Evolutionary conservation across 2,797 vertebrate species (phyloP).

Genomic region (Anguilla pacifica): DNA sequence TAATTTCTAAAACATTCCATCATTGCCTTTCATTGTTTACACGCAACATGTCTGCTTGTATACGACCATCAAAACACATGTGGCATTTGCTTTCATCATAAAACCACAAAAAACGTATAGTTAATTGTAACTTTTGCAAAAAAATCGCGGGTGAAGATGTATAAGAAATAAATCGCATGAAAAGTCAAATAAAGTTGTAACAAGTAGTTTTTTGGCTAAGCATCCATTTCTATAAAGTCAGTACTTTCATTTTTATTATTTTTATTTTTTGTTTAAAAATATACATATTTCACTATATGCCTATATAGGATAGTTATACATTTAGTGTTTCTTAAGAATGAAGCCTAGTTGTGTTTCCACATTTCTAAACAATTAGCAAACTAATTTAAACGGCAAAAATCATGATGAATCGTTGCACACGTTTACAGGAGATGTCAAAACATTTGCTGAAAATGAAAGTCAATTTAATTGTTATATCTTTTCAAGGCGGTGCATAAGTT

Average conservation of each 20-base stretch:
- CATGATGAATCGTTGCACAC: constrained; percentile 30
- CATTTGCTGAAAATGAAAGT: constrained; percentile 54
- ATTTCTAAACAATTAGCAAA: constrained; percentile 11
- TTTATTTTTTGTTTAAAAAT: neutral
- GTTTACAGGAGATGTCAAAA: constrained; percentile 49
- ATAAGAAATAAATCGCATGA: neutral
- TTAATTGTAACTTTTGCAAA: neutral
- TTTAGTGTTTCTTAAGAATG: neutral
- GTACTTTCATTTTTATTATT: too few species aligned
- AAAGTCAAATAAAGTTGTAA: neutral
- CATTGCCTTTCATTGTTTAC: neutral
- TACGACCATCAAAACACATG: neutral
- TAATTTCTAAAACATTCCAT: neutral
- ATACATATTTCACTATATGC: neutral
- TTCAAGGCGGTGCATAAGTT: constrained; percentile 37
- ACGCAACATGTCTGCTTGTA: neutral
- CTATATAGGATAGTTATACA: neutral
- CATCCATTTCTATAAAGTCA: neutral
- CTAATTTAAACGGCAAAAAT: neutral
- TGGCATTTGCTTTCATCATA: neutral
- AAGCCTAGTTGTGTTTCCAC: neutral
- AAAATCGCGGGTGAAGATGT: neutral
- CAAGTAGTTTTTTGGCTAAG: neutral
- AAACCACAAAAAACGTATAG: neutral
- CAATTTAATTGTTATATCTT: constrained; percentile 52